A percentile compares a stretch with the other conserved stretches of the same genome.
Conservation (phyloP, 2,113 vertebrate species). For the Pelecanus crispus region DNA sequence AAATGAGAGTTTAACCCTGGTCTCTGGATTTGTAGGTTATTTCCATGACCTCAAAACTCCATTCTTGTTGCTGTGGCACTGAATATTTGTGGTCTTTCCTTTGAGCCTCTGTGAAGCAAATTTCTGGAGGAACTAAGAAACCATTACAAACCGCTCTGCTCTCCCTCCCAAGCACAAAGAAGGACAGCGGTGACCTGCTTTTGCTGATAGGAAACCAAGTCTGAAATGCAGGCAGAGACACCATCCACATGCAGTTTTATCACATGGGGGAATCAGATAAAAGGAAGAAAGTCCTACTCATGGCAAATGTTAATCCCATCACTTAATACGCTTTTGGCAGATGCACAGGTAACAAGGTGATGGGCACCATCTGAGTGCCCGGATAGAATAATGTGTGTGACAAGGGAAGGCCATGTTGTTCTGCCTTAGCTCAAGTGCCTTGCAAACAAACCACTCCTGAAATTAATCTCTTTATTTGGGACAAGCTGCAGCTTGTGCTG, state of each 20-base stretch:
- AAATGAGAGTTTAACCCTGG: not conserved
- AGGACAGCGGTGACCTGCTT: constrained; percentile 5
- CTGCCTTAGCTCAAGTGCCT: not conserved
- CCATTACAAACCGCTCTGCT: not conserved
- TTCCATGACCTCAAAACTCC: not conserved
- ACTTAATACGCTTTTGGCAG: not conserved
- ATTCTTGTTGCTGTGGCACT: not conserved
- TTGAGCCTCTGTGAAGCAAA: not conserved
- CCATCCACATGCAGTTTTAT: not conserved
- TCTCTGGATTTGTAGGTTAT: constrained; percentile 7
- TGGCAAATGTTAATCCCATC: not conserved
- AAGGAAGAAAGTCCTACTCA: not conserved
- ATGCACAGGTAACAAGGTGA: not conserved
- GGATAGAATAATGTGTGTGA: not conserved
- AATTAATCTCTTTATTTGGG: constrained; percentile 25
- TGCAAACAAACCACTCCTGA: not conserved
- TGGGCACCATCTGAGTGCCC: not conserved
- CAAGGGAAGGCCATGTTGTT: not conserved
- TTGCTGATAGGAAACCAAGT: not conserved
- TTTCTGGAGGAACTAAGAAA: constrained; percentile 3
- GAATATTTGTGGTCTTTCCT: not conserved
- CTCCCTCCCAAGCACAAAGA: not conserved
- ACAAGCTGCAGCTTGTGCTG: not conserved
- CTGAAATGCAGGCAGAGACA: not conserved
- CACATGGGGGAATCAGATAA: not conserved